Percentiles rank a stretch among this genome's conserved stretches.
phyloP scores from a whole-genome alignment of 2,797 vertebrate species.

The Tinamus major region DNA sequence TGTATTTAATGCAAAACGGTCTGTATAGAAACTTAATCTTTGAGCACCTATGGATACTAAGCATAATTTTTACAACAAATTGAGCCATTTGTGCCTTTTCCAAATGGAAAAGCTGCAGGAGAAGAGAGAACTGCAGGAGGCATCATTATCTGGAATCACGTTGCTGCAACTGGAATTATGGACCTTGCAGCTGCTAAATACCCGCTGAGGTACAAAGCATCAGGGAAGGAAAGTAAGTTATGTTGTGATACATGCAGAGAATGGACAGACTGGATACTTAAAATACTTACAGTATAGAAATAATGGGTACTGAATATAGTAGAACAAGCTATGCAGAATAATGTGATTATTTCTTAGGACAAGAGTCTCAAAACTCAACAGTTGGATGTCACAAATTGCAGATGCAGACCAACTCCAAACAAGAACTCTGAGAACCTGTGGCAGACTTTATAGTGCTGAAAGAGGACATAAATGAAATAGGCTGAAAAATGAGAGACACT shows the following conservation, averaged over 20 bases:
- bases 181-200: conserved; percentile 13
- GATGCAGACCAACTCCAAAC: not conserved
- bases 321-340: not conserved
- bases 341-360: not conserved
- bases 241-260: not conserved
- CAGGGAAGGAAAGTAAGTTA: not conserved
- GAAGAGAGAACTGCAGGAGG: not conserved
- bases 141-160: not conserved
- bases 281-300: not conserved
- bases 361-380: not conserved
- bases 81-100: not conserved
- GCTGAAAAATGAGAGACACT: not conserved
- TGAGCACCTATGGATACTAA: not conserved
- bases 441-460: not conserved
- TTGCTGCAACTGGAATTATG: not conserved
- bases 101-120: not conserved
- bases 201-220: not conserved
- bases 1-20: not conserved
- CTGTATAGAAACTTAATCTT: not conserved
- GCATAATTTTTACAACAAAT: not conserved
- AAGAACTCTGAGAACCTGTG: not conserved
- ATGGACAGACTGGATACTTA: not conserved
- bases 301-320: not conserved
- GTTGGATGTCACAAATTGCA: not conserved
- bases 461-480: not conserved